These are phyloP conservation scores for Gymnorhina tibicen DNA, from an alignment of 2,113 vertebrate genomes.

Conservation along the genomic window DNA sequence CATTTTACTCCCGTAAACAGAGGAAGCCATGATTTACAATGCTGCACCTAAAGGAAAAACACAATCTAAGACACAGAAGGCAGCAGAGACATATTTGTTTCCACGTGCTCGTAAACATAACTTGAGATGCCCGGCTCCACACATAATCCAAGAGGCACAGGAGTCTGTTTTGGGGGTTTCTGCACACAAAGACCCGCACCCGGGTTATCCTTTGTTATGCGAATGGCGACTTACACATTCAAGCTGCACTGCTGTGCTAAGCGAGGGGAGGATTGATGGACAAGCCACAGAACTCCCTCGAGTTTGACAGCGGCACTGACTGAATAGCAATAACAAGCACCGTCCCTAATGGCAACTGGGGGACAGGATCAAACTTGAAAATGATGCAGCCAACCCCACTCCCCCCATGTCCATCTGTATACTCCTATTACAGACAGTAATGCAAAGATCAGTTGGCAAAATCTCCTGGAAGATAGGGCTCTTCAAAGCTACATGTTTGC, in stretches of 20 bases:
- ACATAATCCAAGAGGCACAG: neutral
- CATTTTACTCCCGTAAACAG: neutral
- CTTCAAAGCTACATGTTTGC: neutral
- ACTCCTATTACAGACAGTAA: neutral
- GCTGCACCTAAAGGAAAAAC: neutral
- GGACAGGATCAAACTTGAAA: neutral
- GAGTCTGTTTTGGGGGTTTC: neutral
- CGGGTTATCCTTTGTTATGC: neutral
- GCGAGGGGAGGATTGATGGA: neutral
- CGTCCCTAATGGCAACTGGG: neutral
- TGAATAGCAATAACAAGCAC: conserved; percentile 25
- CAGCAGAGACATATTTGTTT: neutral
- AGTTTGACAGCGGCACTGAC: neutral
- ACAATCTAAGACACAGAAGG: neutral
- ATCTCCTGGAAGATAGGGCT: neutral
- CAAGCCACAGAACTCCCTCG: neutral
- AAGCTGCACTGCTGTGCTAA: neutral
- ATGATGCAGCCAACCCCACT: neutral
- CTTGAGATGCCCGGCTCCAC: neutral
- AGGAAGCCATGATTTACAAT: neutral
- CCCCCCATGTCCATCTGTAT: accelerated
- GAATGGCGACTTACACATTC: neutral
- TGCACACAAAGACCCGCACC: neutral
- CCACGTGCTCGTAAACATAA: accelerated
- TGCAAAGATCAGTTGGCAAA: neutral